A percentile compares a stretch with the other conserved stretches of the same genome.
These are phyloP conservation scores for Dicrurus megarhynchus DNA, from an alignment of 2,113 vertebrate species.

Conservation along the genomic window DNA sequence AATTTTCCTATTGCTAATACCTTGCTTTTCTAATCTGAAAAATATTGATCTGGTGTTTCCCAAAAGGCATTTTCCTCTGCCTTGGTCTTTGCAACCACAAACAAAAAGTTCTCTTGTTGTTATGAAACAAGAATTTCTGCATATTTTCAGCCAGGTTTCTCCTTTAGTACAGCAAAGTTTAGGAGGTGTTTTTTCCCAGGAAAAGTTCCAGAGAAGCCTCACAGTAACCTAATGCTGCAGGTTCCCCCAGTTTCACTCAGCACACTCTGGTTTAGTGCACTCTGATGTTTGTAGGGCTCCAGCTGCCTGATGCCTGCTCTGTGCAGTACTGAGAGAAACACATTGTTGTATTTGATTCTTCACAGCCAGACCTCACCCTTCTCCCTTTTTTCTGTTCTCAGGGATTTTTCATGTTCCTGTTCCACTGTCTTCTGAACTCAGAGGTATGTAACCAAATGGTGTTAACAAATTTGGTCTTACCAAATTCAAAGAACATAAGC, in stretches of 20 bases:
- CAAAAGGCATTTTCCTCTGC: background rate
- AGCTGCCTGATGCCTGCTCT: background rate
- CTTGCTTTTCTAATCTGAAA: background rate
- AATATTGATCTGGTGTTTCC: background rate
- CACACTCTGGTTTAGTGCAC: background rate
- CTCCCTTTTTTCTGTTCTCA: conserved; percentile 35
- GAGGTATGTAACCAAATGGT: conserved; percentile 79
- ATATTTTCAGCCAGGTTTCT: background rate
- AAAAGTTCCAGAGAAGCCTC: background rate
- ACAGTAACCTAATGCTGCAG: background rate
- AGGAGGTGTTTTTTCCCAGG: background rate
- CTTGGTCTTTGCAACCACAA: background rate
- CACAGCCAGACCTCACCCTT: background rate
- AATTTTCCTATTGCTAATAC: background rate
- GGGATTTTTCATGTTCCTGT: conserved; percentile 98
- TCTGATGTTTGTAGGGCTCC: background rate
- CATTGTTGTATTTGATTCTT: background rate
- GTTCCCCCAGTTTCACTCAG: background rate
- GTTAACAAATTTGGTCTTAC: background rate
- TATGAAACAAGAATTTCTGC: background rate
- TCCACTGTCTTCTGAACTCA: conserved; percentile 96
- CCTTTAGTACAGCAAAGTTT: background rate
- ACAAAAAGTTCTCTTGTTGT: background rate
- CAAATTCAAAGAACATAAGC: background rate
- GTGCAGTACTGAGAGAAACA: background rate